These are phyloP conservation scores for Lordiphosa fenestrarum DNA, from an alignment of 2,888 invertebrate species.

Conservation along the genomic window DNA sequence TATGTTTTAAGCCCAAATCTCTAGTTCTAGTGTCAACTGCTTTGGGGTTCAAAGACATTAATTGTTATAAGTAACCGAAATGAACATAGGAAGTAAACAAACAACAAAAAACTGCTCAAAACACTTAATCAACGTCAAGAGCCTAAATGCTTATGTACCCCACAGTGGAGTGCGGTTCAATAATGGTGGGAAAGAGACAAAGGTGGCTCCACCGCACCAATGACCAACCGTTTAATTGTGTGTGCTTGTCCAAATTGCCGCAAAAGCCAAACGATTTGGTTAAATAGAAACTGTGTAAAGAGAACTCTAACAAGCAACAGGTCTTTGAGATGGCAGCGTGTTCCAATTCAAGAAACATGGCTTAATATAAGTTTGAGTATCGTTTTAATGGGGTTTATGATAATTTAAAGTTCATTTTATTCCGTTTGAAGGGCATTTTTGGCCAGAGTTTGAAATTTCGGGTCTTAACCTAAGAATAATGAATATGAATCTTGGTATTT, in stretches of 20 bases:
- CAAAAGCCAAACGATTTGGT: conserved; percentile 38
- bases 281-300: conserved; percentile 32
- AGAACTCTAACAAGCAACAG: conserved; percentile 1
- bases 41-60: conserved; percentile 37
- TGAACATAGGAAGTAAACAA: conserved; percentile 49
- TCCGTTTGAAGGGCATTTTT: too few relatives aligned
- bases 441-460: too few relatives aligned
- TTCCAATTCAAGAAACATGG: neutral
- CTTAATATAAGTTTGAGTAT: too few relatives aligned
- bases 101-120: conserved; percentile 16
- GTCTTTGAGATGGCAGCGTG: conserved; percentile 23
- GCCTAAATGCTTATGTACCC: conserved; percentile 43
- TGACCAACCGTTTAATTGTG: conserved; percentile 43
- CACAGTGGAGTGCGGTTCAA: conserved; percentile 27
- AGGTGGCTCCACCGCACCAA: conserved; percentile 23
- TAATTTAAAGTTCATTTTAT: too few relatives aligned
- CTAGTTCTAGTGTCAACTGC: conserved; percentile 28
- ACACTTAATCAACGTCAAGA: conserved; percentile 64
- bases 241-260: conserved; percentile 29
- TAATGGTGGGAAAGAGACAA: conserved; percentile 10
- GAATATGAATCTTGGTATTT: too few relatives aligned
- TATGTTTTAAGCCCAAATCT: conserved; percentile 10
- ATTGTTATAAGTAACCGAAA: conserved; percentile 39
- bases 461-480: too few relatives aligned
- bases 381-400: too few relatives aligned